Evolutionary conservation across 1,140 invertebrate genomes (phyloP).

Genomic region (Neuroterus valhalla): DNA sequence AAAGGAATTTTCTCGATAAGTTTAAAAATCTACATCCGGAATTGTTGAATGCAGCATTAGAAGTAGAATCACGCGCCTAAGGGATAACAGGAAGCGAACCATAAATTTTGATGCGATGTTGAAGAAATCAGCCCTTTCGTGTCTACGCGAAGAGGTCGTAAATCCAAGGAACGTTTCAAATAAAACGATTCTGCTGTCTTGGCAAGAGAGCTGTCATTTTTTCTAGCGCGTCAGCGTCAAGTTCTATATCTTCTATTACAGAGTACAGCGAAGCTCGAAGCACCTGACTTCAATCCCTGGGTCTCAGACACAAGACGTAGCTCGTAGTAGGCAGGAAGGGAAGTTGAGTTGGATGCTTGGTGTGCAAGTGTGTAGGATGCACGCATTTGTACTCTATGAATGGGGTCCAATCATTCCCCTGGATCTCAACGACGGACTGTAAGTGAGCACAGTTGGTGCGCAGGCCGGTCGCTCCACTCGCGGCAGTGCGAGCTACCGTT

Average conservation of each 20-base stretch:
- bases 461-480: conserved; percentile 52
- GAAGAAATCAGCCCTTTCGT: conserved; percentile 21
- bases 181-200: conserved; percentile 29
- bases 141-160: conserved; percentile 13
- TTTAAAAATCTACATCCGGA: too few relatives aligned
- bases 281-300: conserved; percentile 2
- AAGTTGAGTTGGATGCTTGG: neutral
- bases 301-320: conserved; percentile 10
- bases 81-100: neutral
- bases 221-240: conserved; percentile 20
- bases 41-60: neutral
- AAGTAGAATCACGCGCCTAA: neutral
- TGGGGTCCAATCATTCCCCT: conserved; percentile 43
- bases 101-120: conserved; percentile 18
- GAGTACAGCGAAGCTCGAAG: neutral
- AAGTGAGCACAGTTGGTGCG: conserved; percentile 23
- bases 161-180: conserved; percentile 25
- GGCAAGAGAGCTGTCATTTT: conserved; percentile 8
- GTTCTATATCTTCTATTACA: conserved; percentile 15
- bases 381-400: conserved; percentile 47
- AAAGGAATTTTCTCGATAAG: too few relatives aligned
- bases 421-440: conserved; percentile 49
- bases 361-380: neutral
- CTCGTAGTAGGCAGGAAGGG: neutral
- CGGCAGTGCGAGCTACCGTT: conserved; percentile 66